Conservation (phyloP, 2,888 invertebrate species). For the Leptopterna dolabrata region DNA sequence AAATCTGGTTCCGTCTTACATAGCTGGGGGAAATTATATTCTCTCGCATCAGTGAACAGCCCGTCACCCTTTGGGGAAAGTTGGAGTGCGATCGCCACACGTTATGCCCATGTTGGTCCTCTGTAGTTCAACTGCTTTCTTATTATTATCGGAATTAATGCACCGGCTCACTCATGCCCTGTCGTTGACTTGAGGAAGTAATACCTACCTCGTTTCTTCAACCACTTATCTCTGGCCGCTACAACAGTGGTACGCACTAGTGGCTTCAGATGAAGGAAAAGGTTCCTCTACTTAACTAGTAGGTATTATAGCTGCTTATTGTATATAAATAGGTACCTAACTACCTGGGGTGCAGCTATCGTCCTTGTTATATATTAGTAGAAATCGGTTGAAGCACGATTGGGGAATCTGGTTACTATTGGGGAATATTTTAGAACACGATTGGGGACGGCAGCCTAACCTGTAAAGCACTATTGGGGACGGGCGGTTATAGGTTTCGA, state of each 20-base stretch:
- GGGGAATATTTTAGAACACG: too few species aligned
- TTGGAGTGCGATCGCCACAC: not conserved
- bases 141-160: not conserved
- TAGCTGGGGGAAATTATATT: not conserved
- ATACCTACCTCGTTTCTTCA: not conserved
- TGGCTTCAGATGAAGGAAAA: too few species aligned
- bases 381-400: too few species aligned
- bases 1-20: not conserved
- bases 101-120: not conserved
- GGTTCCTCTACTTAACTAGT: too few species aligned
- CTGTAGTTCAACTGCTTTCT: not conserved
- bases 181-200: not conserved
- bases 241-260: not conserved
- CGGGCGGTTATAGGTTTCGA: too few species aligned
- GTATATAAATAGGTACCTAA: too few species aligned
- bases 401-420: too few species aligned
- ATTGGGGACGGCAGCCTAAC: too few species aligned
- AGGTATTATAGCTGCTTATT: too few species aligned
- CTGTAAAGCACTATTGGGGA: too few species aligned
- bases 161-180: not conserved
- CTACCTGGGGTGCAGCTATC: too few species aligned
- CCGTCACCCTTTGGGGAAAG: not conserved
- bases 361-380: too few species aligned
- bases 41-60: not conserved
- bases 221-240: not conserved